Conservation (phyloP, 2,797 vertebrate genomes). For the Etheostoma perlongum region DNA sequence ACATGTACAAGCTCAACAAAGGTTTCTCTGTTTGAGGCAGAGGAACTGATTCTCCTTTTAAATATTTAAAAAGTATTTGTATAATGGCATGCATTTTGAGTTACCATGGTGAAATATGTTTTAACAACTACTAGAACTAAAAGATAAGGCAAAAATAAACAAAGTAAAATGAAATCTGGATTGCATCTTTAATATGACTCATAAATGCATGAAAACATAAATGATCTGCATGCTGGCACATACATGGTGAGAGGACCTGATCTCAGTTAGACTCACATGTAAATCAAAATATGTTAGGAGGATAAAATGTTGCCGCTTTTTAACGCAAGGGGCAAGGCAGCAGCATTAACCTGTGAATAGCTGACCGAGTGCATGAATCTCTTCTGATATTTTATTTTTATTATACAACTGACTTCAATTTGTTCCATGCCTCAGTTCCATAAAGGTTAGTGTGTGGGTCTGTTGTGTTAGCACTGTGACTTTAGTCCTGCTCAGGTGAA, state of each 20-base stretch:
- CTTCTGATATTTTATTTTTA: conserved; percentile 20
- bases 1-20: background rate
- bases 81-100: background rate
- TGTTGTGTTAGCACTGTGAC: conserved; percentile 9
- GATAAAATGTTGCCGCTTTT: conserved; percentile 14
- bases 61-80: conserved; percentile 10
- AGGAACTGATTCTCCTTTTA: background rate
- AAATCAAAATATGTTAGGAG: conserved; percentile 1
- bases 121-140: background rate
- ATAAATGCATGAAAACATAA: background rate
- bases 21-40: background rate
- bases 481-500: conserved; percentile 8
- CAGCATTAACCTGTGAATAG: conserved; percentile 1
- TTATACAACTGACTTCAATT: conserved; percentile 35
- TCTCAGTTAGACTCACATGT: conserved; percentile 8
- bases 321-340: background rate
- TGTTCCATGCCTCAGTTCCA: conserved; percentile 35
- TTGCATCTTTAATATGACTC: background rate
- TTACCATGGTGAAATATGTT: background rate
- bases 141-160: background rate
- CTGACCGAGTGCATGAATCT: conserved; percentile 20
- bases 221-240: background rate
- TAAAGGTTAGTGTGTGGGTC: conserved; percentile 52
- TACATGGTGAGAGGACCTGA: background rate
- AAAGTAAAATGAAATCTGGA: background rate